Conservation (phyloP, 2,888 invertebrate species). For the Parnassius mnemosyne region DNA sequence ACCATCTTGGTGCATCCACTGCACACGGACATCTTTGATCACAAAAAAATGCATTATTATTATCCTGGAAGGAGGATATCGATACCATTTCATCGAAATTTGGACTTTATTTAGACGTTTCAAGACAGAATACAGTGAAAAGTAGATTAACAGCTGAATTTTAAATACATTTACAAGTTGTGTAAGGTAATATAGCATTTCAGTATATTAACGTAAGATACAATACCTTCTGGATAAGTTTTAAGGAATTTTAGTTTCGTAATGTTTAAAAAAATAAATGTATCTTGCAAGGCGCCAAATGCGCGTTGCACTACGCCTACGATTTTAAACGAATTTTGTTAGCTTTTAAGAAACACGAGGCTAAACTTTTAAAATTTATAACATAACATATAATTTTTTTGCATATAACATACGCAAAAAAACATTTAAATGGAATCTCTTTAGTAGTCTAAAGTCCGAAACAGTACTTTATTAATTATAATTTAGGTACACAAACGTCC, state of each 20-base stretch:
- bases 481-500: constrained; percentile 7
- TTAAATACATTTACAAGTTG: constrained; percentile 11
- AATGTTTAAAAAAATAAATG: constrained; percentile 66
- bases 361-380: constrained; percentile 32
- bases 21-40: constrained; percentile 67
- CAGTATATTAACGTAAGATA: constrained; percentile 35
- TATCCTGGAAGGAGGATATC: constrained; percentile 64
- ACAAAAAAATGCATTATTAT: constrained; percentile 78
- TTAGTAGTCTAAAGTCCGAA: neutral
- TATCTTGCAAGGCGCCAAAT: constrained; percentile 75
- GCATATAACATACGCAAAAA: constrained; percentile 12
- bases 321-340: constrained; percentile 56
- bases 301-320: constrained; percentile 64
- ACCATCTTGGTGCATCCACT: constrained; percentile 57
- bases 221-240: constrained; percentile 35
- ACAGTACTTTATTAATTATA: neutral
- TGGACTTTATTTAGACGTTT: constrained; percentile 35
- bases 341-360: constrained; percentile 39
- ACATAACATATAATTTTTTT: too few relatives aligned
- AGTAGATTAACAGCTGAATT: constrained; percentile 24
- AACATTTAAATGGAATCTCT: constrained; percentile 7
- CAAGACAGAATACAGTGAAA: constrained; percentile 29
- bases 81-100: constrained; percentile 34
- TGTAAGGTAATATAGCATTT: constrained; percentile 26
- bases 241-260: constrained; percentile 68